These are phyloP conservation scores for Turritopsis rubra DNA, from an alignment of 30 jellyfish, hydroid and myxozoan genomes.

Conservation along the genomic window DNA sequence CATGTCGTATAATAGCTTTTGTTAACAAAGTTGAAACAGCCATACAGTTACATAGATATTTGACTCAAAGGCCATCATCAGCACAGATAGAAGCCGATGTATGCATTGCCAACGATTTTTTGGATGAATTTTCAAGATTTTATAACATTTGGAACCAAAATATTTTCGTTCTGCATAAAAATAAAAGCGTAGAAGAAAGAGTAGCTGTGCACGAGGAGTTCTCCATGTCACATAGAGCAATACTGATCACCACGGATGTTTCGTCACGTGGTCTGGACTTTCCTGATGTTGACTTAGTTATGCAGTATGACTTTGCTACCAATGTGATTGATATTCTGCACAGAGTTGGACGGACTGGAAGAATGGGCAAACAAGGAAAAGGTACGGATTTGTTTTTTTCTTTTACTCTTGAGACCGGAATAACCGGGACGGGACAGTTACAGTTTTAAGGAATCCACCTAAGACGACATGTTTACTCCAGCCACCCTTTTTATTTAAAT, in stretches of 20 bases:
- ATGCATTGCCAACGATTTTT: background rate
- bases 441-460: too few relatives aligned
- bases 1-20: conserved; percentile 38
- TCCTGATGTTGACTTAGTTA: conserved; percentile 59
- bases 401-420: too few relatives aligned
- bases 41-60: conserved; percentile 12
- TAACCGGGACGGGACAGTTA: too few relatives aligned
- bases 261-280: conserved; percentile 82
- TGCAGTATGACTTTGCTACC: conserved; percentile 64
- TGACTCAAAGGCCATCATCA: background rate
- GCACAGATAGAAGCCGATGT: conserved; percentile 17
- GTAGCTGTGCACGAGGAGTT: conserved; percentile 34
- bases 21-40: conserved; percentile 47
- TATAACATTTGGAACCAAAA: conserved; percentile 33
- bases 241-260: conserved; percentile 61
- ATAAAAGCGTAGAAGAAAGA: conserved; percentile 32
- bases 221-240: conserved; percentile 23
- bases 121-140: conserved; percentile 9
- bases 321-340: conserved; percentile 71
- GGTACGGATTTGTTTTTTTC: too few relatives aligned
- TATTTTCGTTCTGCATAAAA: conserved; percentile 44
- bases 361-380: conserved; percentile 82
- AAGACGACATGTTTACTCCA: background rate
- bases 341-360: conserved; percentile 86
- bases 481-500: too few relatives aligned